Base-by-base conservation (phyloP, 2,888 invertebrate genomes). In the Chrysodeixis includens region DNA sequence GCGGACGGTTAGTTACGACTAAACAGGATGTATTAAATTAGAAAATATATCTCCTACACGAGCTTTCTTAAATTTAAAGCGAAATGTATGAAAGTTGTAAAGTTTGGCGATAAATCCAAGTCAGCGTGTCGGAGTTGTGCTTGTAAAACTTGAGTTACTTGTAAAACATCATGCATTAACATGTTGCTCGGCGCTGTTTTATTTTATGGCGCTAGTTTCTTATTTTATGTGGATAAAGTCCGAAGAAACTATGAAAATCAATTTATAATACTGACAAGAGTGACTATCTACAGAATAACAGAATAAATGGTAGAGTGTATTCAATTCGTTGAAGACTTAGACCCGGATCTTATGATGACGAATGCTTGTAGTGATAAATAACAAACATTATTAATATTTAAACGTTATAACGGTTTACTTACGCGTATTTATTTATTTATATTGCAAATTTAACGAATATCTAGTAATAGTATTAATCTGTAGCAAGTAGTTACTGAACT, bases 1-100 rank as follows among this genome's bases (percentile, higher is more conserved):
- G 83, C 86, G 85, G 79, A 79, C 82, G 70, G 76, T 83, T 86
- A 83, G 84, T 84, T 86, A 86, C 86, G 84, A 81, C 70, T 82
- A 78, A 83, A 85, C 88, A 88, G 90, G 88, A 90, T 89, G 88
- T 86, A 89, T 91, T 89, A 90, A 91, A 91, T 92, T 90, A 90
- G 88, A 89, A 88, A 87, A 88, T 87, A 82, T 81, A 76, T 70
- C 59, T 73, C 78, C 77, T 77, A 76, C 62, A 65, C 58, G 59
- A 74, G 67, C 55, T 67, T 76, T 79, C 81, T 78, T 80, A 80
- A 73, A 83, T 80, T 70, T 79, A 76, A 76, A 74, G 69, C 69
- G 68, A 76, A 74, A 76, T 71, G 69, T 74, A 77, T 77, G 76
- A 69, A 79, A 73, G 76, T 67, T 65, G 69, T 78, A 75, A 82